Conservation (phyloP, 2,888 invertebrate genomes). For the Drosophila nigricruria region DNA sequence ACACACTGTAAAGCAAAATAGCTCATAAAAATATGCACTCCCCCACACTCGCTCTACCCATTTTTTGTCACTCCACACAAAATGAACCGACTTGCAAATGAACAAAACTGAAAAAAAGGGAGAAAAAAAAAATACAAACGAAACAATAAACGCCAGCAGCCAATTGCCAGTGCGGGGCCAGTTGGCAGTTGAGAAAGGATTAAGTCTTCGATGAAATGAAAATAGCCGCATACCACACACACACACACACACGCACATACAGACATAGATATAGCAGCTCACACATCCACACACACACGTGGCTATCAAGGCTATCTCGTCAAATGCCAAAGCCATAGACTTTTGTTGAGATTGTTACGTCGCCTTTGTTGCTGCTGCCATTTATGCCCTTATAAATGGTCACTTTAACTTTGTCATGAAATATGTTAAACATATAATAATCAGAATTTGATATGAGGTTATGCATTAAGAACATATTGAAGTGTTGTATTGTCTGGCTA, state of each 20-base stretch:
- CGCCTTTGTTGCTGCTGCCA: slow-evolving; percentile 20
- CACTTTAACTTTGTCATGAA: neutral
- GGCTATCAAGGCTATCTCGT: slow-evolving; percentile 35
- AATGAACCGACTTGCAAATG: slow-evolving; percentile 36
- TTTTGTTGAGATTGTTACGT: slow-evolving; percentile 51
- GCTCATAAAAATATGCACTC: slow-evolving; percentile 75
- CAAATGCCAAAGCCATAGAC: slow-evolving; percentile 51
- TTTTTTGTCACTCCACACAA: neutral
- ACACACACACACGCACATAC: slow-evolving; percentile 19
- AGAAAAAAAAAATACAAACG: slow-evolving; percentile 10
- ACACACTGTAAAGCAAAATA: slow-evolving; percentile 44
- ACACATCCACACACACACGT: slow-evolving; percentile 18
- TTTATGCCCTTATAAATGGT: slow-evolving; percentile 12
- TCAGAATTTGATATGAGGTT: neutral
- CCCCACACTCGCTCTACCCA: neutral
- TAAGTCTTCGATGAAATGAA: slow-evolving; percentile 72
- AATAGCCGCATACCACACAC: slow-evolving; percentile 28
- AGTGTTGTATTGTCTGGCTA: neutral
- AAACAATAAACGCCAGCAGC: slow-evolving; percentile 52
- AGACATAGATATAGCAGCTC: neutral
- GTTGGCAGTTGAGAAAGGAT: slow-evolving; percentile 65
- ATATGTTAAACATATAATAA: neutral
- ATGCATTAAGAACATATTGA: too few species aligned
- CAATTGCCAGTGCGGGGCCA: slow-evolving; percentile 44
- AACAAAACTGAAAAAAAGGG: slow-evolving; percentile 5